Evolutionary conservation across 2,113 vertebrate species (phyloP).

Genomic region (Brachyhypopomus occidentalis): DNA sequence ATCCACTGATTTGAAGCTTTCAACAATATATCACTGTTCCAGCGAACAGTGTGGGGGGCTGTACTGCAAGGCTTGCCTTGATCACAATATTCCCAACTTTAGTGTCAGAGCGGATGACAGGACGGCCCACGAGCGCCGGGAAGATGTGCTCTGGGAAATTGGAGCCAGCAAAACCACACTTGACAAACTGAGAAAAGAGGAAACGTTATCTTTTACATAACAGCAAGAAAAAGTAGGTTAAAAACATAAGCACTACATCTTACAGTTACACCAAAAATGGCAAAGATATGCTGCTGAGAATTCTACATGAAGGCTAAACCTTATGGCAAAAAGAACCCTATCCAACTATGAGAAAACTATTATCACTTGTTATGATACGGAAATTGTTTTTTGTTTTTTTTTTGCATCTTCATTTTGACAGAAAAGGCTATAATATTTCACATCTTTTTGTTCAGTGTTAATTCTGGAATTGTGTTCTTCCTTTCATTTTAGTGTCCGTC

Average conservation of each 20-base stretch:
- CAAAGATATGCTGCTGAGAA: background rate
- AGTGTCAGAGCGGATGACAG: constrained; percentile 89
- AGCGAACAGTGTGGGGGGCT: background rate
- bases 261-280: background rate
- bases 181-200: constrained; percentile 85
- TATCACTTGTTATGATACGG: background rate
- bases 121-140: constrained; percentile 94
- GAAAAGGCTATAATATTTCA: background rate
- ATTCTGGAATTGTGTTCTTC: background rate
- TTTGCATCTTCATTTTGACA: background rate
- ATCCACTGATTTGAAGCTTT: background rate
- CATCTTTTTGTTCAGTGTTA: background rate
- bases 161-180: constrained; percentile 95
- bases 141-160: constrained; percentile 99
- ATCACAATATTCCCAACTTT: constrained; percentile 98
- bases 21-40: background rate
- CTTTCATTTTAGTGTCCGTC: background rate
- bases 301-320: too few relatives aligned
- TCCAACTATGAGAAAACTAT: background rate
- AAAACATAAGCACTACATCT: background rate
- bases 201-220: background rate
- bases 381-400: background rate
- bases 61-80: constrained; percentile 80
- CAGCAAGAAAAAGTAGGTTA: background rate
- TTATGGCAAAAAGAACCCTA: background rate